Evolutionary conservation across 2,888 invertebrate species (phyloP), one percentile per base, ranked within the genome.

Genomic region (Blastobasis adustella): DNA sequence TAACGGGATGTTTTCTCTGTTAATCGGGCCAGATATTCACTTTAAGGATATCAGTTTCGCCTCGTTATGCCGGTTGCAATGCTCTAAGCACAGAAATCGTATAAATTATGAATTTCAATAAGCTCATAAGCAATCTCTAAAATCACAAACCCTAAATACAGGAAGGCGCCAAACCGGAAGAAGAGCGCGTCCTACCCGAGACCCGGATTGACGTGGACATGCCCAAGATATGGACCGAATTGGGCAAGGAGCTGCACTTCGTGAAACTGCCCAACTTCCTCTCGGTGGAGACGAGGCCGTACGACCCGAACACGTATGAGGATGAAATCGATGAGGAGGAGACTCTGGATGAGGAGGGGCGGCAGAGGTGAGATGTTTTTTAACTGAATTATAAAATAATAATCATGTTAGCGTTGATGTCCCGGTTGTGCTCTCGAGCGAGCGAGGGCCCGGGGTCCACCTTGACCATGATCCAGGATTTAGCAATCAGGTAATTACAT

Each of bases 271-370:
- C 99, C 3, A 99, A 99, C 83, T 99, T 99, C 82, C 91, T 99
- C 69, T 98, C 98, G 0, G 98, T 99, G 44, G 99, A 99, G 79
- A 98, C 98, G 0, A 90, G 98, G 58, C 99, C 99, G 0, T 99
- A 98, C 72, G 98, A 99, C 73, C 93, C 94, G 0, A 94, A 93
- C 56, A 96, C 96, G 0, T 99, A 99, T 75, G 99, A 99, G 76
- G 98, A 99, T 82, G 99, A 99, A 88, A 96, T 98, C 60, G 99
- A 99, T 72, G 99, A 99, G 66, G 98, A 99, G 76, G 98, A 98
- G 77, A 96, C 97, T 0, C 85, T 98, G 63, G 99, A 99, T 73
- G 99, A 99, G 71, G 99, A 99, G 88, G 99, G 99, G 68, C 90
- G 98, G 54, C 96, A 96, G 5, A 92, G 95, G 91, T 92, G 61